phyloP scores from a whole-genome alignment of 2,888 invertebrate species.

The Keiferia lycopersicella region DNA sequence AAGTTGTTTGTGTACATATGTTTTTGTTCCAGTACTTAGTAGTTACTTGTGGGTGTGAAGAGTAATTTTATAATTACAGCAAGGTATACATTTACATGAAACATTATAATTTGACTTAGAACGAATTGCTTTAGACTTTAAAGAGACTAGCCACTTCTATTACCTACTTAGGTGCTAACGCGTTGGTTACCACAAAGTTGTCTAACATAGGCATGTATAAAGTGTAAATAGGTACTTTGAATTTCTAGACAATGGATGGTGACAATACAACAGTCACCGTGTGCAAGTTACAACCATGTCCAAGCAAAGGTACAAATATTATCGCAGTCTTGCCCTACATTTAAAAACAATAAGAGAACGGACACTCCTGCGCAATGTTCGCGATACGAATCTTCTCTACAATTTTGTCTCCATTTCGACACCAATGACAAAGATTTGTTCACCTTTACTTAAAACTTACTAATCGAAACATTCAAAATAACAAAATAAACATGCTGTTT shows the following conservation, averaged over 20 bases:
- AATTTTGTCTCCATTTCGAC: not conserved
- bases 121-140: slow-evolving; percentile 16
- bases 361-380: slow-evolving; percentile 20
- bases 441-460: slow-evolving; percentile 22
- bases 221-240: not conserved
- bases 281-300: slow-evolving; percentile 7
- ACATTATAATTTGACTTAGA: slow-evolving; percentile 25
- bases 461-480: slow-evolving; percentile 31
- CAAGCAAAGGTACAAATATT: slow-evolving; percentile 22
- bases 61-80: slow-evolving; percentile 11
- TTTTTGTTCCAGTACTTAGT: not conserved
- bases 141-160: not conserved
- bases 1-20: not conserved
- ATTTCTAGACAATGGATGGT: slow-evolving; percentile 3
- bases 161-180: not conserved
- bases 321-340: slow-evolving; percentile 29
- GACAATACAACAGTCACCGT: not conserved
- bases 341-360: slow-evolving; percentile 28
- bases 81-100: slow-evolving; percentile 19
- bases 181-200: not conserved
- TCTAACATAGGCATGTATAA: not conserved
- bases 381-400: slow-evolving; percentile 17
- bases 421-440: slow-evolving; percentile 37
- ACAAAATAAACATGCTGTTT: slow-evolving; percentile 58
- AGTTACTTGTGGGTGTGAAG: slow-evolving; percentile 16